These are phyloP conservation scores for Meriones psammophilus DNA, from an alignment of 2,797 vertebrate species.

Conservation along the genomic window DNA sequence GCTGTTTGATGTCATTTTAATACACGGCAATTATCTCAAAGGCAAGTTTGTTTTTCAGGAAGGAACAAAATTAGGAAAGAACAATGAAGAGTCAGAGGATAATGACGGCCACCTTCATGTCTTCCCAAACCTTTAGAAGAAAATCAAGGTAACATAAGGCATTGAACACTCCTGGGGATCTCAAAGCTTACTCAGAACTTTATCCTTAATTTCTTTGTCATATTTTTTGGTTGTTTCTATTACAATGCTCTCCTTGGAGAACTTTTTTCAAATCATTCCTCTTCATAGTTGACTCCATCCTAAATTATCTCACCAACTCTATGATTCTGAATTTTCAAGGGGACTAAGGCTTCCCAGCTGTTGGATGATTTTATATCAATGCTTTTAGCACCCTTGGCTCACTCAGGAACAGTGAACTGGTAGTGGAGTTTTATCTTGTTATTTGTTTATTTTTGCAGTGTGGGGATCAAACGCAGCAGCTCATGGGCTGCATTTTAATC, in stretches of 20 bases:
- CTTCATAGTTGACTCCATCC: neutral
- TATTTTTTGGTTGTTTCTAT: conserved; percentile 5
- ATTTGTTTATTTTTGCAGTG: neutral
- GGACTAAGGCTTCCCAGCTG: neutral
- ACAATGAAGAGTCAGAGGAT: conserved; percentile 70
- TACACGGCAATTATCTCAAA: conserved; percentile 69
- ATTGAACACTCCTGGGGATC: neutral
- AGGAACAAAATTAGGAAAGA: conserved; percentile 71
- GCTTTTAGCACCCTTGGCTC: neutral
- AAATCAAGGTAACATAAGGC: conserved; percentile 25
- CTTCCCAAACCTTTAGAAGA: conserved; percentile 59
- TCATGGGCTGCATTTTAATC: neutral
- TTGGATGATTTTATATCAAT: neutral
- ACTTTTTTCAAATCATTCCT: neutral
- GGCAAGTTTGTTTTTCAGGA: conserved; percentile 77
- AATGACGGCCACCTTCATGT: conserved; percentile 50
- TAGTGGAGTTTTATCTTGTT: neutral
- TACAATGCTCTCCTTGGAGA: neutral
- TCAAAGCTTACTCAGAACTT: conserved; percentile 14
- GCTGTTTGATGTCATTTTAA: conserved; percentile 78
- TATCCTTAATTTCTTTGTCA: conserved; percentile 14
- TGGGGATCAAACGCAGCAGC: neutral
- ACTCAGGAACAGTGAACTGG: too few species aligned
- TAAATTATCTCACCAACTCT: neutral
- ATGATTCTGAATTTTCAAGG: conserved; percentile 8